Conservation (phyloP, 1,140 invertebrate genomes). For the Drosophila sp. region DNA sequence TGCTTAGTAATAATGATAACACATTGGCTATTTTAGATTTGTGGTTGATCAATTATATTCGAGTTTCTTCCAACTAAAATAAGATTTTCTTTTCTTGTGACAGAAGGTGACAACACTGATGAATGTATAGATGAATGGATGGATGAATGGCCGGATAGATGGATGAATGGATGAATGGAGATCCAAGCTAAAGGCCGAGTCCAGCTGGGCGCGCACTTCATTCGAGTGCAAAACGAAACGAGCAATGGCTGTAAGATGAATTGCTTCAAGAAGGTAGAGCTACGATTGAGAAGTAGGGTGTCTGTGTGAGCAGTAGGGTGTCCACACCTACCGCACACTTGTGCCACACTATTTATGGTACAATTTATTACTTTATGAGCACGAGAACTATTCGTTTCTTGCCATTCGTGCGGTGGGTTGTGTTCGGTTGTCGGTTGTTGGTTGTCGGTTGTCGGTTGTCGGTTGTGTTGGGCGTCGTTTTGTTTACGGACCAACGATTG, state of each 20-base stretch:
- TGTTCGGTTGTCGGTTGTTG: too few species aligned
- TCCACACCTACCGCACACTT: constrained; percentile 56
- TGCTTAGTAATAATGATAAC: too few species aligned
- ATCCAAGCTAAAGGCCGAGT: constrained; percentile 42
- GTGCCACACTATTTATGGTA: constrained; percentile 79
- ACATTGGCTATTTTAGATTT: too few species aligned
- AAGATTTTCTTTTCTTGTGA: too few species aligned
- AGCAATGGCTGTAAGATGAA: constrained; percentile 62
- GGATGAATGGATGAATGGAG: constrained; percentile 16
- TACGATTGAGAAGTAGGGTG: neutral
- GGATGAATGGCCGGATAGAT: constrained; percentile 5
- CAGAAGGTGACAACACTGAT: neutral
- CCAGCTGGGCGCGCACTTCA: constrained; percentile 50
- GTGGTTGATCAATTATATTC: too few species aligned
- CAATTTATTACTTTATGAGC: constrained; percentile 84
- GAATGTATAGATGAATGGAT: constrained; percentile 1
- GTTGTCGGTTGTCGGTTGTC: too few species aligned
- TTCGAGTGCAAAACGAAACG: constrained; percentile 36
- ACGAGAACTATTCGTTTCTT: constrained; percentile 48
- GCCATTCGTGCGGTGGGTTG: too few species aligned
- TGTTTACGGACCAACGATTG: constrained; percentile 80
- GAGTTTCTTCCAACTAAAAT: too few species aligned
- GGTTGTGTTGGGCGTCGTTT: constrained; percentile 32
- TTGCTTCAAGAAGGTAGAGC: constrained; percentile 44
- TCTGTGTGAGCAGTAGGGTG: neutral